A percentile compares a stretch with the other conserved stretches of the same genome.
These are phyloP conservation scores for Auanema sp. DNA, from an alignment of 2,888 invertebrate genomes.

Conservation along the genomic window DNA sequence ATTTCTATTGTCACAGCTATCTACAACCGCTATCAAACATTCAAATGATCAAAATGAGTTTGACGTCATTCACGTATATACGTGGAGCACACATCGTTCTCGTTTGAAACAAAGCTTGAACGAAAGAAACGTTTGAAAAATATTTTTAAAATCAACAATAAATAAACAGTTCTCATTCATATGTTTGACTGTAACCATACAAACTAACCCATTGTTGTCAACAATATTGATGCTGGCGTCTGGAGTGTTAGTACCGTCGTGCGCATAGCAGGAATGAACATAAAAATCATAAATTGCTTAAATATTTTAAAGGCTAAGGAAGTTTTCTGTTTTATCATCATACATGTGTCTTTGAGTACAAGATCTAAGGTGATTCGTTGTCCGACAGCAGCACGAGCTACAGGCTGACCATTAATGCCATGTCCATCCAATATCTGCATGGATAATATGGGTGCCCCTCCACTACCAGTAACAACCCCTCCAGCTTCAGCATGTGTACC, in stretches of 20 bases:
- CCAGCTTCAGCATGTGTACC: conserved; percentile 39
- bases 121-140: neutral
- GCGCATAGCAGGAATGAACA: conserved; percentile 62
- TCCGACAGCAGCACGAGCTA: conserved; percentile 56
- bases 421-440: conserved; percentile 61
- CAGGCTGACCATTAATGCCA: conserved; percentile 50
- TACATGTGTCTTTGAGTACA: conserved; percentile 58
- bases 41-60: neutral
- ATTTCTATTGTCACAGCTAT: too few species aligned
- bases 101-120: neutral
- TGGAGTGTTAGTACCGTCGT: conserved; percentile 57
- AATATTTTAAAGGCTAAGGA: conserved; percentile 21
- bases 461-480: conserved; percentile 53
- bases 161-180: neutral
- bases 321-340: conserved; percentile 10
- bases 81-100: neutral
- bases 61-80: conserved; percentile 1
- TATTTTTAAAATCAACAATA: neutral
- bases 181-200: conserved; percentile 2
- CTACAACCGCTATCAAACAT: too few species aligned
- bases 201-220: conserved; percentile 55
- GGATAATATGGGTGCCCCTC: conserved; percentile 51
- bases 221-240: conserved; percentile 59
- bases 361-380: conserved; percentile 60
- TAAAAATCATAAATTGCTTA: conserved; percentile 63